Evolutionary conservation across 1,140 invertebrate species (phyloP).

Genomic region (Eumaeus atala): DNA sequence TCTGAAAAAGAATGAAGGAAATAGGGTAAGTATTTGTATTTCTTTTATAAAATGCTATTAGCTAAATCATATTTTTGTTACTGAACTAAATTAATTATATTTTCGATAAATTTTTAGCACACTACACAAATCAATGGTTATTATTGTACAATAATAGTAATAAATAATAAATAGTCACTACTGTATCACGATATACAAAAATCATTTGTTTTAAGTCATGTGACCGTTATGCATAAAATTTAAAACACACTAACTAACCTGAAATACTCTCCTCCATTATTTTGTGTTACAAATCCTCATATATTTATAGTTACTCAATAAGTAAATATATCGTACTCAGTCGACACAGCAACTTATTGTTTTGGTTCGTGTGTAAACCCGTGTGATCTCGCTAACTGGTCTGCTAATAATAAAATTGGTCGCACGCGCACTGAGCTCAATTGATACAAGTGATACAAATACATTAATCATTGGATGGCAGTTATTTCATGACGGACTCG

Average conservation of each 20-base stretch:
- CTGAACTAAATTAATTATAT: too few relatives aligned
- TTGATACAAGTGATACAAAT: slow-evolving; percentile 53
- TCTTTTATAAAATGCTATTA: too few relatives aligned
- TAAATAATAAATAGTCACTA: too few relatives aligned
- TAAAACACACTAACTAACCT: background rate
- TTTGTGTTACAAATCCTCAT: background rate
- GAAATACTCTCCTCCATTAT: background rate
- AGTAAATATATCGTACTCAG: background rate
- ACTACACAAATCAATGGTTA: too few relatives aligned
- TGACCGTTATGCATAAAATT: too few relatives aligned
- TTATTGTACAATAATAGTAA: too few relatives aligned
- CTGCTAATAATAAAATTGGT: slow-evolving; percentile 53
- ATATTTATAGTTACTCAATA: slow-evolving; percentile 6
- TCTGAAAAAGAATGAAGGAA: slow-evolving; percentile 36
- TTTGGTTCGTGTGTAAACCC: slow-evolving; percentile 19
- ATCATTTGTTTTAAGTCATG: too few relatives aligned
- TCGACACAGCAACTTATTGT: slow-evolving; percentile 11
- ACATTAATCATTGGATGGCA: slow-evolving; percentile 53
- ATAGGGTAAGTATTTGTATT: background rate
- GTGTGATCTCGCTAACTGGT: slow-evolving; percentile 44
- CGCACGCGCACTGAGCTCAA: slow-evolving; percentile 57
- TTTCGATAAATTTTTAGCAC: too few relatives aligned
- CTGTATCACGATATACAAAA: background rate
- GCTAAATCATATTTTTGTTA: too few relatives aligned
- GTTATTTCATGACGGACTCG: slow-evolving; percentile 12